phyloP scores from a whole-genome alignment of 2,888 invertebrate species.

The Thumatha senex region DNA sequence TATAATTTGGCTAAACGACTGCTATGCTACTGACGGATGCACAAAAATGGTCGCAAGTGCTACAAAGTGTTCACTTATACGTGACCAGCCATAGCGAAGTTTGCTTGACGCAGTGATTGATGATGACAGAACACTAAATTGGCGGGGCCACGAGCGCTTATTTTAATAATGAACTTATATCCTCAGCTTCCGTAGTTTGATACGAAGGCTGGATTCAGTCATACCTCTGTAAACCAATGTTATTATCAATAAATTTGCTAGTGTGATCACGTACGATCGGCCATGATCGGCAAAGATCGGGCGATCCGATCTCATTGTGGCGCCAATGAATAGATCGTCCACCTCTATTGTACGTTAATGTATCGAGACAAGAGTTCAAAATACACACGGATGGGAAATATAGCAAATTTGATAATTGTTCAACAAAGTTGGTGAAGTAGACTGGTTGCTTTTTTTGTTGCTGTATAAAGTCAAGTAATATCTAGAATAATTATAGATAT shows the following conservation, averaged over 20 bases:
- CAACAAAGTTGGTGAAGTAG: neutral
- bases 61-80: too few relatives aligned
- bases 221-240: constrained; percentile 35
- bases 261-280: constrained; percentile 42
- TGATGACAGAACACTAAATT: too few relatives aligned
- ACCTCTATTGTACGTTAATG: constrained; percentile 83
- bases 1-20: too few relatives aligned
- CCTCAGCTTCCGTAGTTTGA: constrained; percentile 19
- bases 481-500: too few relatives aligned
- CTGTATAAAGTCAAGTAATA: too few relatives aligned
- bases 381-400: constrained; percentile 34
- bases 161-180: constrained; percentile 1
- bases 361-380: constrained; percentile 55
- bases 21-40: too few relatives aligned
- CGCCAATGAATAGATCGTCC: constrained; percentile 82
- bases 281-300: constrained; percentile 42
- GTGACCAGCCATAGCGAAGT: too few relatives aligned
- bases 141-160: too few relatives aligned
- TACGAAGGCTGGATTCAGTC: constrained; percentile 34
- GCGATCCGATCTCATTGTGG: constrained; percentile 64
- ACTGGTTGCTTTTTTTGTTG: too few relatives aligned
- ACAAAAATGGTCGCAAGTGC: too few relatives aligned
- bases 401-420: constrained; percentile 11
- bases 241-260: constrained; percentile 65
- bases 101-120: too few relatives aligned